Percentiles rank a stretch among this genome's conserved stretches.
phyloP scores from a whole-genome alignment of 2,797 vertebrate species.

The Melanotaenia trifasciata region DNA sequence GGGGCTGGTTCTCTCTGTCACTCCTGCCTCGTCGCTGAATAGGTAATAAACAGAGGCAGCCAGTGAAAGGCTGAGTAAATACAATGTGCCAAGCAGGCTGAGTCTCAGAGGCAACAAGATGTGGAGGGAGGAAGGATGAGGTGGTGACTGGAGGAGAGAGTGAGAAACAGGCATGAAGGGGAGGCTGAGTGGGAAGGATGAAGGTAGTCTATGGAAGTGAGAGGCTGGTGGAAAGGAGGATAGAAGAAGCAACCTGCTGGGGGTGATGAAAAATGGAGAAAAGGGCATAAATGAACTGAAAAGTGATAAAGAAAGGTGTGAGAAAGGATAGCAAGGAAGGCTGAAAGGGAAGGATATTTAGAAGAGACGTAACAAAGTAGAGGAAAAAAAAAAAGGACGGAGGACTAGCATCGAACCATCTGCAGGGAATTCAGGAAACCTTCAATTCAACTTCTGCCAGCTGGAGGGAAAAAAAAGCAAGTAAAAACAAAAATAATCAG shows the following conservation, averaged over 20 bases:
- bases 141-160: constrained; percentile 18
- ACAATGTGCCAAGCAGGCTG: constrained; percentile 48
- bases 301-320: neutral
- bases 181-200: constrained; percentile 1
- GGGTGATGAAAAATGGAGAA: constrained; percentile 13
- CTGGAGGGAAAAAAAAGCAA: constrained; percentile 17
- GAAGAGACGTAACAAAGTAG: neutral
- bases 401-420: constrained; percentile 19
- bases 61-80: constrained; percentile 55
- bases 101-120: constrained; percentile 36
- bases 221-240: constrained; percentile 4
- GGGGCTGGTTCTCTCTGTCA: constrained; percentile 32
- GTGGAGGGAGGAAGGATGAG: constrained; percentile 7
- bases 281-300: neutral
- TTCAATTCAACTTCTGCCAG: constrained; percentile 40
- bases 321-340: neutral
- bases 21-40: constrained; percentile 37
- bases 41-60: constrained; percentile 63
- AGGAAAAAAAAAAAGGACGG: neutral
- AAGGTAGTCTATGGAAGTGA: constrained; percentile 4
- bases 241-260: constrained; percentile 13
- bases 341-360: neutral
- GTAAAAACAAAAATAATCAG: constrained; percentile 4
- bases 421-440: constrained; percentile 35
- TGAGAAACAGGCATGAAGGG: neutral